phyloP scores from a whole-genome alignment of 2,888 invertebrate species.

The Heliconius sara region DNA sequence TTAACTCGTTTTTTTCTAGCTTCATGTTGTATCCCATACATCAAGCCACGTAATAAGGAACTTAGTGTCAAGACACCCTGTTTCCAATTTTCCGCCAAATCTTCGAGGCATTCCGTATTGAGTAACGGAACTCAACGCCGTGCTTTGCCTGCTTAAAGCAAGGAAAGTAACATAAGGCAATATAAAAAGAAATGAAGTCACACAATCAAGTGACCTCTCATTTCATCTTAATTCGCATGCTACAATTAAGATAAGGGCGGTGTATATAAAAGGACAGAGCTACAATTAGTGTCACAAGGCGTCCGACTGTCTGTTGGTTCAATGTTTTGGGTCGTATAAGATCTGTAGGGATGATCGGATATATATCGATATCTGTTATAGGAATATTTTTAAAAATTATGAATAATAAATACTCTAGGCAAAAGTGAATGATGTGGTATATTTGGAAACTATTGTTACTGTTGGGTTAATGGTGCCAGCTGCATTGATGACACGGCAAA shows the following conservation, averaged over 20 bases:
- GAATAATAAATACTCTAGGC: not conserved
- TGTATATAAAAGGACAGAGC: conserved; percentile 31
- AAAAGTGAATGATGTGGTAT: no score
- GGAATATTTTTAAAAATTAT: not conserved
- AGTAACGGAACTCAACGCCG: not conserved
- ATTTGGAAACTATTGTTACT: no score
- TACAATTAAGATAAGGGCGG: conserved; percentile 33
- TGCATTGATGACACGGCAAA: no score
- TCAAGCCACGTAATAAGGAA: not conserved
- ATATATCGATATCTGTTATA: conserved; percentile 1
- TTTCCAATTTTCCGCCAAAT: not conserved
- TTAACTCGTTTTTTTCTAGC: not conserved
- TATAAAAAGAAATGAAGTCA: not conserved
- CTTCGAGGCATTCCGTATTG: not conserved
- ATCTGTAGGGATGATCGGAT: conserved; percentile 23
- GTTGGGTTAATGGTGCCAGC: no score
- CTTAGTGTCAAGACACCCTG: not conserved
- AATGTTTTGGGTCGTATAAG: conserved; percentile 47
- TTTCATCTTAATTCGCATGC: conserved; percentile 9
- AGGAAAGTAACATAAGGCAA: not conserved
- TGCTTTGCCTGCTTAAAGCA: not conserved
- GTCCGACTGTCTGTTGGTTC: conserved; percentile 52
- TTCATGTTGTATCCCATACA: not conserved
- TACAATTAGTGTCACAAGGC: conserved; percentile 46
- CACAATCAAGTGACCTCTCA: conserved; percentile 15